A percentile compares a stretch with the other conserved stretches of the same genome.
phyloP scores from a whole-genome alignment of 2,888 invertebrate genomes.

The Ceratothoa steindachneri region DNA sequence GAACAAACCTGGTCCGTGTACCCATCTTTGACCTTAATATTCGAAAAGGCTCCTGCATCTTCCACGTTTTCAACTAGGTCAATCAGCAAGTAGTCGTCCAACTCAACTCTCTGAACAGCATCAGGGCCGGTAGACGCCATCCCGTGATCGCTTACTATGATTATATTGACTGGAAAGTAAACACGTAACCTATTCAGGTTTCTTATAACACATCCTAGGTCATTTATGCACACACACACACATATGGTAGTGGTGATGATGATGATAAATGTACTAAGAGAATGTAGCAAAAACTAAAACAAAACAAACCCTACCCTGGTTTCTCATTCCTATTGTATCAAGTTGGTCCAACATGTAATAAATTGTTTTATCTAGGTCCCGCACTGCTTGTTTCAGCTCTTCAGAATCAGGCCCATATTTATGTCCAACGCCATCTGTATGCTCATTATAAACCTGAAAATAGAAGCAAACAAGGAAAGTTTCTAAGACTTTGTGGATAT shows the following conservation, averaged over 20 bases:
- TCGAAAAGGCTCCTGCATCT: slow-evolving; percentile 50
- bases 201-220: neutral
- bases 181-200: neutral
- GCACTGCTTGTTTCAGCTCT: slow-evolving; percentile 50
- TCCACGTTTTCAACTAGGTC: slow-evolving; percentile 49
- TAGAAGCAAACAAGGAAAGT: too few species aligned
- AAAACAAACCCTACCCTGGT: slow-evolving; percentile 48
- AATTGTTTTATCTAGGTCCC: slow-evolving; percentile 51
- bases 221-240: too few species aligned
- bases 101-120: slow-evolving; percentile 49
- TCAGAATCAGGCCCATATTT: slow-evolving; percentile 51
- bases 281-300: neutral
- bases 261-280: neutral
- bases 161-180: slow-evolving; percentile 50
- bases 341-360: slow-evolving; percentile 50
- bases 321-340: slow-evolving; percentile 49
- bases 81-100: slow-evolving; percentile 49
- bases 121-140: slow-evolving; percentile 52
- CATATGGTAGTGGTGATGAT: neutral
- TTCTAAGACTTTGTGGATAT: too few species aligned
- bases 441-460: slow-evolving; percentile 50
- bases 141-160: slow-evolving; percentile 53
- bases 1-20: slow-evolving; percentile 44
- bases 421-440: slow-evolving; percentile 52
- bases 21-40: slow-evolving; percentile 49